phyloP scores from a whole-genome alignment of 2,888 invertebrate species.

The Hydroisotoma schaefferi region DNA sequence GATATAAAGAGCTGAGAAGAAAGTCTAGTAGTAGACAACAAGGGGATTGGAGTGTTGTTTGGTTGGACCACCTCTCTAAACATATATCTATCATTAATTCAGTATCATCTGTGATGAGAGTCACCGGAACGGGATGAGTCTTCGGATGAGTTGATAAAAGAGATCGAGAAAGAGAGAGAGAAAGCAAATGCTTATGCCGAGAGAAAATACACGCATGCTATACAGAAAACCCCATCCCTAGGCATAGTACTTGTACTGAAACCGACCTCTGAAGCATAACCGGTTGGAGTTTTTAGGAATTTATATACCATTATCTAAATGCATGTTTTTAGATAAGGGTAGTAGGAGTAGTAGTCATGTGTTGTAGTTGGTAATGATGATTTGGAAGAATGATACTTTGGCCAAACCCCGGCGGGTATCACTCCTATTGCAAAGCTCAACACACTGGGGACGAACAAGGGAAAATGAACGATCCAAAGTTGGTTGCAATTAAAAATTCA shows the following conservation, averaged over 20 bases:
- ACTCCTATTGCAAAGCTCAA: constrained; percentile 26
- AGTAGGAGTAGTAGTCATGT: constrained; percentile 1
- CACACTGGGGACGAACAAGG: constrained; percentile 40
- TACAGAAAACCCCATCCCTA: too few species aligned
- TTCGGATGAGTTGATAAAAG: constrained; percentile 35
- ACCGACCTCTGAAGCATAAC: too few species aligned
- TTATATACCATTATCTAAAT: too few species aligned
- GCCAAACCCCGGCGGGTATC: constrained; percentile 37
- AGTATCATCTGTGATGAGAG: constrained; percentile 31
- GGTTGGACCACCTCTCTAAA: constrained; percentile 21
- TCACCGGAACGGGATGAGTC: constrained; percentile 27
- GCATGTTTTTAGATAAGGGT: not conserved
- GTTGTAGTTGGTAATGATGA: constrained; percentile 36
- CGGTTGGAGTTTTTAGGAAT: too few species aligned
- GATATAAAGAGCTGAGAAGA: not conserved
- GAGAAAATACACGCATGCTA: constrained; percentile 12
- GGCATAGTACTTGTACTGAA: too few species aligned
- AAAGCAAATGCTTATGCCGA: too few species aligned
- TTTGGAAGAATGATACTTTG: constrained; percentile 37
- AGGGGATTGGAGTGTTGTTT: not conserved
- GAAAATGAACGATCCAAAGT: constrained; percentile 44
- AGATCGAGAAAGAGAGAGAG: constrained; percentile 13
- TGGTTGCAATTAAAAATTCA: constrained; percentile 49
- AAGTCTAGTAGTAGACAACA: not conserved
- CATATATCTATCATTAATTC: constrained; percentile 29